Evolutionary conservation across 2,888 invertebrate species (phyloP).

Genomic region (Caenorhabditis doughertyi): DNA sequence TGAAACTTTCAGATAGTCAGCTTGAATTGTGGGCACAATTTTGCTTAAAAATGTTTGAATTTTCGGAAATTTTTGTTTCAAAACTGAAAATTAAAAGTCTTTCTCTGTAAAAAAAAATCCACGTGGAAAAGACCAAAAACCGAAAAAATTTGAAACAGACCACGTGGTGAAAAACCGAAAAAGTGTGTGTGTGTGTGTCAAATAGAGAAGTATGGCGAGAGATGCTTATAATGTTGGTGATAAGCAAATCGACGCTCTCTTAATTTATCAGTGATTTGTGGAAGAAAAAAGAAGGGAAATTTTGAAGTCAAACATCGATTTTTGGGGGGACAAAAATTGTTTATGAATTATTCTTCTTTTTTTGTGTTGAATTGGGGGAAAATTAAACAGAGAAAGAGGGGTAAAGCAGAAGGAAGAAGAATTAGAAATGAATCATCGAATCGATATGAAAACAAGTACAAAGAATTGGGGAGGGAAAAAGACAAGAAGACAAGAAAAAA

Average conservation of each 20-base stretch:
- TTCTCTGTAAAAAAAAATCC: too few species aligned
- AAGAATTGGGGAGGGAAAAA: constrained; percentile 23
- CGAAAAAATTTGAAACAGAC: neutral
- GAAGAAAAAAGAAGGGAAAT: neutral
- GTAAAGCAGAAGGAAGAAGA: constrained; percentile 12
- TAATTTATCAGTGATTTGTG: neutral
- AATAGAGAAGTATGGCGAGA: constrained; percentile 9
- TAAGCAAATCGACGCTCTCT: constrained; percentile 8
- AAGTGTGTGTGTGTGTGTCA: neutral
- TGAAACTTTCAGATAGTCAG: too few species aligned
- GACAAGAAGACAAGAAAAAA: constrained; percentile 1
- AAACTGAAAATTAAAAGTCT: too few species aligned
- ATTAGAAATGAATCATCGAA: neutral
- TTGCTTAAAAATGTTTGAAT: neutral
- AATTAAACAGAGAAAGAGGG: neutral
- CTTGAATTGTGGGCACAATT: too few species aligned
- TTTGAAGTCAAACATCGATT: neutral
- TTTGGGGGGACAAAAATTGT: too few species aligned
- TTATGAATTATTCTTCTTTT: constrained; percentile 1
- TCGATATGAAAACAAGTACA: constrained; percentile 43
- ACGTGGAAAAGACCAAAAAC: too few species aligned
- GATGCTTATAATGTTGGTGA: constrained; percentile 5
- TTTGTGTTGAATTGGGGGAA: neutral
- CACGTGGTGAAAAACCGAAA: neutral
- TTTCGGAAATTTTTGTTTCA: neutral